Conservation (phyloP, 2,888 invertebrate species). For the Cremastinae sp. region DNA sequence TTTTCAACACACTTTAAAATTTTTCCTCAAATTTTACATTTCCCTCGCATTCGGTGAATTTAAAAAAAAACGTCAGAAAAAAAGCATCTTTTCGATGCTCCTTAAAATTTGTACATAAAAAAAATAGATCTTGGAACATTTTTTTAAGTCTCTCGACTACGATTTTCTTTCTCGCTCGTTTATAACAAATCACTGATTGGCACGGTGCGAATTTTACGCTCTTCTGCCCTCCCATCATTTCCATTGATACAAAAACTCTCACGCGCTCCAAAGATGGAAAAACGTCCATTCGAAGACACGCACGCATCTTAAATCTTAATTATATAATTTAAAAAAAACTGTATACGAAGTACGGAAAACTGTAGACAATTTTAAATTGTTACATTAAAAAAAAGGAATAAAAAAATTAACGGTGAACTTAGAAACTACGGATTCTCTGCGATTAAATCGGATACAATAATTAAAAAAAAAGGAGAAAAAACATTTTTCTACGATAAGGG, state of each 20-base stretch:
- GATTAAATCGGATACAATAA: slow-evolving; percentile 30
- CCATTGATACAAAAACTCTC: slow-evolving; percentile 31
- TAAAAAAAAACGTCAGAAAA: not conserved
- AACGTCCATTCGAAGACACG: slow-evolving; percentile 40
- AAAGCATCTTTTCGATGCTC: slow-evolving; percentile 3
- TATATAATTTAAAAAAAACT: slow-evolving; percentile 35
- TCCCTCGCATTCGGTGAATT: not conserved
- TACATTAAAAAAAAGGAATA: slow-evolving; percentile 11
- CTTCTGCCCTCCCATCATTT: slow-evolving; percentile 17
- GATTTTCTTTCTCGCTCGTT: slow-evolving; percentile 41
- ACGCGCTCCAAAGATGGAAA: slow-evolving; percentile 58
- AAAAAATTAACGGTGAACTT: slow-evolving; percentile 42
- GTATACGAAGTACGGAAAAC: slow-evolving; percentile 60
- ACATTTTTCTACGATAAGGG: slow-evolving; percentile 55
- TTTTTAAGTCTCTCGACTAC: slow-evolving; percentile 53
- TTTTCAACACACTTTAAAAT: too few species aligned
- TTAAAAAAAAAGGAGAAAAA: slow-evolving; percentile 7
- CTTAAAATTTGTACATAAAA: slow-evolving; percentile 19
- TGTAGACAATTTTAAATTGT: slow-evolving; percentile 39
- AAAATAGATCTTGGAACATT: slow-evolving; percentile 53
- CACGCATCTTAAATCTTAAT: slow-evolving; percentile 41
- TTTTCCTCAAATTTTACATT: not conserved
- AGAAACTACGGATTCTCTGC: slow-evolving; percentile 6
- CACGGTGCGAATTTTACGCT: slow-evolving; percentile 62
- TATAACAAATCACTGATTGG: slow-evolving; percentile 55